phyloP scores from a whole-genome alignment of 2,113 vertebrate genomes.

The Cephalopholis sonnerati region DNA sequence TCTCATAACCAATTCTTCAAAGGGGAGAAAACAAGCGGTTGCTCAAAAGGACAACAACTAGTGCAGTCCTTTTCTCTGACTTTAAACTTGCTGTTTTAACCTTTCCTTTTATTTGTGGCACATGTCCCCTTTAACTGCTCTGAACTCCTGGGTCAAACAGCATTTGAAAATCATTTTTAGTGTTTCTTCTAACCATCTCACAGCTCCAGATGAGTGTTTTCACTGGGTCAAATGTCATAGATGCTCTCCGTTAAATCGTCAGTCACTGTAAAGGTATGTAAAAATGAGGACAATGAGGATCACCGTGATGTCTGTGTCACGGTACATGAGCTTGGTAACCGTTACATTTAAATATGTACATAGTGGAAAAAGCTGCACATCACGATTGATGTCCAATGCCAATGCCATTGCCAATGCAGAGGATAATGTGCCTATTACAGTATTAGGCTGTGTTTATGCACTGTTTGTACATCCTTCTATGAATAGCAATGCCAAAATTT shows the following conservation, averaged over 20 bases:
- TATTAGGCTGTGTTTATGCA: too few relatives aligned
- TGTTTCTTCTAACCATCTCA: constrained; percentile 16
- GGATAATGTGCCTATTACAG: neutral
- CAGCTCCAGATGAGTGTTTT: neutral
- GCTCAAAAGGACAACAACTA: constrained; percentile 41
- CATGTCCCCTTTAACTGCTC: constrained; percentile 3
- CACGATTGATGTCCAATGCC: neutral
- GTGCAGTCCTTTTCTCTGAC: constrained; percentile 2
- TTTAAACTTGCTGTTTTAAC: constrained; percentile 21
- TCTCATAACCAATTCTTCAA: constrained; percentile 66
- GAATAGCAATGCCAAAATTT: too few relatives aligned
- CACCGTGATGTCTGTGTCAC: neutral
- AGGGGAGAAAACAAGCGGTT: constrained; percentile 54
- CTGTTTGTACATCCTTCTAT: too few relatives aligned
- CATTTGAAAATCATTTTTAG: constrained; percentile 11
- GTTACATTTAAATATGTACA: neutral
- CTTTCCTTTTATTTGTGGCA: constrained; percentile 32
- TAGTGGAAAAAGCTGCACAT: neutral
- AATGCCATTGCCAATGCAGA: too few relatives aligned
- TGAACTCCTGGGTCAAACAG: neutral
- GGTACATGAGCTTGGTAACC: neutral
- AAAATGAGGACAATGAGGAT: neutral
- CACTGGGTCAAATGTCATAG: neutral
- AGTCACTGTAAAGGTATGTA: neutral
- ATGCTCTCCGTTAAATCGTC: constrained; percentile 11